These are phyloP conservation scores for Chrysochloris asiatica DNA, from an alignment of 2,113 vertebrate species.

Conservation along the genomic window DNA sequence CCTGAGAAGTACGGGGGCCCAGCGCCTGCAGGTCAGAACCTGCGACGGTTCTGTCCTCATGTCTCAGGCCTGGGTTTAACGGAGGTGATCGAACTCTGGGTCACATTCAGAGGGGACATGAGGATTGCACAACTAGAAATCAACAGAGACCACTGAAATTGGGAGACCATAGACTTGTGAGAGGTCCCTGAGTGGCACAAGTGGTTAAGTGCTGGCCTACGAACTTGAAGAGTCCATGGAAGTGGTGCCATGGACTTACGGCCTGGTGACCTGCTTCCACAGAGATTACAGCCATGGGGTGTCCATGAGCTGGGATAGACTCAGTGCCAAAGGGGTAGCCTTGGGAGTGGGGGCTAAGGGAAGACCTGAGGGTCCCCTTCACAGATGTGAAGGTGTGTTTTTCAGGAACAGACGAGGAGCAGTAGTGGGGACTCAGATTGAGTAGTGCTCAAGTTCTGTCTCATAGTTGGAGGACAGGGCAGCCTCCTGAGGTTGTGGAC, in stretches of 20 bases:
- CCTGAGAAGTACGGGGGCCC: not conserved
- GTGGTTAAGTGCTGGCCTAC: too few species aligned
- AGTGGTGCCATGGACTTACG: too few species aligned
- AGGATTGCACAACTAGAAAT: not conserved
- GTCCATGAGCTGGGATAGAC: too few species aligned
- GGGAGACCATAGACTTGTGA: not conserved
- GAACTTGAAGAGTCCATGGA: too few species aligned
- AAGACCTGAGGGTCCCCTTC: too few species aligned
- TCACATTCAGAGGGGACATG: not conserved
- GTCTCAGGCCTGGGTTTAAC: not conserved
- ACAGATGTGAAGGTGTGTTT: not conserved
- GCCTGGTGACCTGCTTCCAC: too few species aligned
- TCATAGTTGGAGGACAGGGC: not conserved
- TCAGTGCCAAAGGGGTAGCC: too few species aligned
- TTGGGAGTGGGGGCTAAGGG: not conserved
- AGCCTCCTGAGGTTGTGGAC: not conserved
- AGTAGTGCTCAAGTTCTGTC: rapidly evolving
- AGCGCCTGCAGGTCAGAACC: too few species aligned
- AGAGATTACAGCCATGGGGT: too few species aligned
- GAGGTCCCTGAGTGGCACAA: too few species aligned
- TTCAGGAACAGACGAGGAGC: not conserved
- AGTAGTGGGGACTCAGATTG: not conserved
- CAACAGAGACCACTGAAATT: not conserved
- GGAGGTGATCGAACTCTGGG: not conserved
- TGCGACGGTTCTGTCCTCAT: not conserved